Evolutionary conservation across 2,888 invertebrate species (phyloP).

Genomic region (Acrocyrtus sp.): DNA sequence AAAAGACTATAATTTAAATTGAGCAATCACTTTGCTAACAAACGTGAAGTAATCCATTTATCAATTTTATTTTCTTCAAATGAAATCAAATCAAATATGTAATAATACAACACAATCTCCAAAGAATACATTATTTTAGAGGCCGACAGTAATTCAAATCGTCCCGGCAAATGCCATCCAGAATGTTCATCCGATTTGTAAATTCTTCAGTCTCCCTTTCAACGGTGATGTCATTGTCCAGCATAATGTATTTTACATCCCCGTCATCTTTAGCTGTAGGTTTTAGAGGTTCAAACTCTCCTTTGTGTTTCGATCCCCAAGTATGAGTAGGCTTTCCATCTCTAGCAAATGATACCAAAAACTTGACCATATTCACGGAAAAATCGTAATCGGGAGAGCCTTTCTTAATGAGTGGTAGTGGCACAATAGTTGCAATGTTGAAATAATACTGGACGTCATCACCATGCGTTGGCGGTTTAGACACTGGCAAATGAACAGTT

Average conservation of each 20-base stretch:
- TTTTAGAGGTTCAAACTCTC: conserved; percentile 4
- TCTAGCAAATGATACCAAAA: conserved; percentile 49
- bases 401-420: conserved; percentile 27
- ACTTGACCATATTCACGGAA: conserved; percentile 36
- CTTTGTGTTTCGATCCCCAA: conserved; percentile 3
- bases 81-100: too few species aligned
- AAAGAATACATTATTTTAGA: too few species aligned
- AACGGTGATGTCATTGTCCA: conserved; percentile 20
- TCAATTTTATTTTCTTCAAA: too few species aligned
- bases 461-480: conserved; percentile 38
- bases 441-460: conserved; percentile 48
- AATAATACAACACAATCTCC: too few species aligned
- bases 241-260: too few species aligned
- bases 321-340: conserved; percentile 25
- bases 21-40: too few species aligned
- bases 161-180: conserved; percentile 29
- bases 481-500: too few species aligned
- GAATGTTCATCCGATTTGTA: conserved; percentile 24
- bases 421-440: neutral
- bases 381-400: conserved; percentile 33
- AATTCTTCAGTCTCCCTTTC: conserved; percentile 18
- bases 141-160: too few species aligned
- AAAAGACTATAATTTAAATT: too few species aligned
- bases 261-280: conserved; percentile 4
- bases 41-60: too few species aligned